Evolutionary conservation across 1,140 invertebrate species (phyloP).

Genomic region (Drosophila elegans): DNA sequence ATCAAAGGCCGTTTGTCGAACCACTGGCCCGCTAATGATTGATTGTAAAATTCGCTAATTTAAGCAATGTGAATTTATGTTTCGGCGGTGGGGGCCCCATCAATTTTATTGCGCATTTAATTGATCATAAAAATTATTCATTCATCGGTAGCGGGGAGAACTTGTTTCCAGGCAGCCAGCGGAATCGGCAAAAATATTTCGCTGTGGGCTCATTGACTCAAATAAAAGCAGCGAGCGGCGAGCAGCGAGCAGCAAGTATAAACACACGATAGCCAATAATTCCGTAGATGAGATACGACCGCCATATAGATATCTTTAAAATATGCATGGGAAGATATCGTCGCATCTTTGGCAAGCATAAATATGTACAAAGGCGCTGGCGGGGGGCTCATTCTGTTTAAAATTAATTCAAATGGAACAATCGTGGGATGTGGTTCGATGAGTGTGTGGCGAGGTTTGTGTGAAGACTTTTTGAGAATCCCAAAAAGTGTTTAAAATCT

Average conservation of each 20-base stretch:
- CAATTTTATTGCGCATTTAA: constrained; percentile 81
- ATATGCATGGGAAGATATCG: constrained; percentile 64
- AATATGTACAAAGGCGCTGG: constrained; percentile 40
- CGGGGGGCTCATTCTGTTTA: constrained; percentile 29
- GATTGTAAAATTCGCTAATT: constrained; percentile 81
- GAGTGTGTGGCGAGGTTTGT: constrained; percentile 5
- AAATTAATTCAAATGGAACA: constrained; percentile 57
- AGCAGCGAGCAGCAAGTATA: constrained; percentile 23
- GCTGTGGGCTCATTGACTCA: constrained; percentile 48
- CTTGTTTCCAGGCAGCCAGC: constrained; percentile 50
- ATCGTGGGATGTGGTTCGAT: constrained; percentile 47
- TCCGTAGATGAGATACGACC: constrained; percentile 47
- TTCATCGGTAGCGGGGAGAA: constrained; percentile 59
- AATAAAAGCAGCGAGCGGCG: constrained; percentile 17
- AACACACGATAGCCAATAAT: constrained; percentile 48
- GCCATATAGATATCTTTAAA: constrained; percentile 66
- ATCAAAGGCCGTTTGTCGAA: constrained; percentile 63
- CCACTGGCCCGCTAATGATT: constrained; percentile 66
- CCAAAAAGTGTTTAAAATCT: neutral
- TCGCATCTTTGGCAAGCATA: constrained; percentile 41
- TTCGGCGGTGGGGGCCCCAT: constrained; percentile 55
- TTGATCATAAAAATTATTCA: constrained; percentile 82
- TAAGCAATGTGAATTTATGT: constrained; percentile 79
- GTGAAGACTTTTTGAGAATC: constrained; percentile 7
- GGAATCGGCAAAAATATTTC: constrained; percentile 41